Conservation (phyloP, 2,797 vertebrate genomes). For the Gobionotothen gibberifrons region DNA sequence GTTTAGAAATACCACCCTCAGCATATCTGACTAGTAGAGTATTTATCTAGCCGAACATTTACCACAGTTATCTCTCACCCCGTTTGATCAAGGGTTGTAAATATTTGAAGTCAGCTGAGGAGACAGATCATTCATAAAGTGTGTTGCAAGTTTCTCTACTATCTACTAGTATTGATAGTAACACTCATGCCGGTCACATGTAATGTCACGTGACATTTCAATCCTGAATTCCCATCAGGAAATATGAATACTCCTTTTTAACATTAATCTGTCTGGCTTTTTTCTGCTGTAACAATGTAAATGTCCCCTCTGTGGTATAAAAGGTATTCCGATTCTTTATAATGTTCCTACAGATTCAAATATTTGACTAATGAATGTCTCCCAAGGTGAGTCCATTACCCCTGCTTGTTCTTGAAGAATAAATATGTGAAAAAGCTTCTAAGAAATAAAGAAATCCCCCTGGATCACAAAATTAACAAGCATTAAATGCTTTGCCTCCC, state of each 20-base stretch:
- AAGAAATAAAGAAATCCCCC: not conserved
- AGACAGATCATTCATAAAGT: not conserved
- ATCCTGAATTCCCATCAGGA: no score
- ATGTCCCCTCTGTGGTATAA: no score
- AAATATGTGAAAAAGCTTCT: no score
- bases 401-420: not conserved
- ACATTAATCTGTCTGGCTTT: no score
- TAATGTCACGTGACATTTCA: not conserved
- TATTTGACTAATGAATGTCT: not conserved
- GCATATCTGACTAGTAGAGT: not conserved
- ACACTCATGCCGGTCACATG: not conserved
- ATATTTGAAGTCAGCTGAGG: not conserved
- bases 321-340: no score
- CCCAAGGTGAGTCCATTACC: not conserved
- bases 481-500: not conserved
- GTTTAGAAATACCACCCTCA: not conserved
- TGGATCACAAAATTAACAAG: not conserved
- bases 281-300: no score
- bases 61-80: not conserved
- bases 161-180: no score
- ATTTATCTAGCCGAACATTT: not conserved
- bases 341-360: not conserved
- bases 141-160: not conserved
- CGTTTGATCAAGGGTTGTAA: not conserved
- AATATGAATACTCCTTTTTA: no score